Conservation (phyloP, 2,888 invertebrate genomes). For the Gymnoscelis rufifasciata region DNA sequence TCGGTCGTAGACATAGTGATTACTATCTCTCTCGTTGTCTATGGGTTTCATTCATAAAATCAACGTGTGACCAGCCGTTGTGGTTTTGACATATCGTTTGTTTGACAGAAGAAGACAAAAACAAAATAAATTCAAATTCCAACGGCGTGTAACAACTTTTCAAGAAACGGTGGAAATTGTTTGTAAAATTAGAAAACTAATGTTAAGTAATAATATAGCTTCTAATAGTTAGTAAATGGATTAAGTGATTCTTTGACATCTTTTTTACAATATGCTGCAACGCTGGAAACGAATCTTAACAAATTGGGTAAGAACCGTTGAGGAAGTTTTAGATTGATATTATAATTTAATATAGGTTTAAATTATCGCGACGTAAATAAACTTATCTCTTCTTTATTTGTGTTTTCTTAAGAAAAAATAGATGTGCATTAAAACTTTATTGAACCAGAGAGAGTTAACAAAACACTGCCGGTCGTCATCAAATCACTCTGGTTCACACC, state of each 20-base stretch:
- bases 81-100: background rate
- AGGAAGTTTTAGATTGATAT: too few species aligned
- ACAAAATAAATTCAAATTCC: constrained; percentile 54
- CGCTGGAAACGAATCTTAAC: constrained; percentile 67
- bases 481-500: too few species aligned
- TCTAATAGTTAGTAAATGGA: constrained; percentile 13
- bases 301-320: constrained; percentile 53
- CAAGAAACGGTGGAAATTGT: constrained; percentile 41
- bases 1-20: too few species aligned
- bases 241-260: constrained; percentile 7
- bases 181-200: constrained; percentile 32
- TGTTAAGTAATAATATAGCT: constrained; percentile 14
- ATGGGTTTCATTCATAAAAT: too few species aligned
- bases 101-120: constrained; percentile 23
- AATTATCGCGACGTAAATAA: too few species aligned
- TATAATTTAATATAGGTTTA: too few species aligned
- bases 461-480: too few species aligned
- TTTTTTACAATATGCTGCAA: constrained; percentile 49
- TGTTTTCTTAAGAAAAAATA: too few species aligned
- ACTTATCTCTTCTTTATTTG: background rate
- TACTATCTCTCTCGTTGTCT: background rate
- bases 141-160: constrained; percentile 57
- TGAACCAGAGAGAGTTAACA: too few species aligned
- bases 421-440: too few species aligned
- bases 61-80: background rate